Evolutionary conservation across 2,797 vertebrate genomes (phyloP).

Genomic region (Chrysocyon brachyurus): DNA sequence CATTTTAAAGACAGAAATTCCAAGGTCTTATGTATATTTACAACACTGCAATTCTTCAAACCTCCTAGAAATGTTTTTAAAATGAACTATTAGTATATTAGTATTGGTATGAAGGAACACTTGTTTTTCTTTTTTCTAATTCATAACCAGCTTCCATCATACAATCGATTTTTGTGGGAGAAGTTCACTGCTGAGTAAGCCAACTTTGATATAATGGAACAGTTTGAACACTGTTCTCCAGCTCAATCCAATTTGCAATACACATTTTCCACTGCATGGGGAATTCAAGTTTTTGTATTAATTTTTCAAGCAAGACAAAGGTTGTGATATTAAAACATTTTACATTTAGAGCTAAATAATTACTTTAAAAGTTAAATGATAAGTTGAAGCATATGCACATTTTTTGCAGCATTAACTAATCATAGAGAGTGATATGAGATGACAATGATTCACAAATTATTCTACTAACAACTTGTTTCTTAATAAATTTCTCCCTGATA

Average conservation of each 20-base stretch:
- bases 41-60: not conserved
- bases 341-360: not conserved
- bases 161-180: constrained; percentile 44
- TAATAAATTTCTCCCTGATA: constrained; percentile 2
- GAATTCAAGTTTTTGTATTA: not conserved
- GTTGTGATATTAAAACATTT: not conserved
- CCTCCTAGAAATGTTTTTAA: not conserved
- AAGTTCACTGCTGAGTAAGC: constrained; percentile 24
- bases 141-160: constrained; percentile 52
- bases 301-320: not conserved
- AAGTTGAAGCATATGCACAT: not conserved
- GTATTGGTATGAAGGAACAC: constrained; percentile 15
- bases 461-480: not conserved
- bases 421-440: not conserved
- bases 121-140: constrained; percentile 34
- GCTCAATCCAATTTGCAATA: not conserved
- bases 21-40: not conserved
- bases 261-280: not conserved
- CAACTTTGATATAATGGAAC: constrained; percentile 30
- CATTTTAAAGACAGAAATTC: not conserved
- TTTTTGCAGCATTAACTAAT: not conserved
- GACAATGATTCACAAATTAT: not conserved
- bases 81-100: constrained; percentile 6
- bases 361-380: not conserved
- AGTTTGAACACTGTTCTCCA: not conserved